Conservation (phyloP, 1,140 invertebrate species). For the Temnothorax nylanderi region DNA sequence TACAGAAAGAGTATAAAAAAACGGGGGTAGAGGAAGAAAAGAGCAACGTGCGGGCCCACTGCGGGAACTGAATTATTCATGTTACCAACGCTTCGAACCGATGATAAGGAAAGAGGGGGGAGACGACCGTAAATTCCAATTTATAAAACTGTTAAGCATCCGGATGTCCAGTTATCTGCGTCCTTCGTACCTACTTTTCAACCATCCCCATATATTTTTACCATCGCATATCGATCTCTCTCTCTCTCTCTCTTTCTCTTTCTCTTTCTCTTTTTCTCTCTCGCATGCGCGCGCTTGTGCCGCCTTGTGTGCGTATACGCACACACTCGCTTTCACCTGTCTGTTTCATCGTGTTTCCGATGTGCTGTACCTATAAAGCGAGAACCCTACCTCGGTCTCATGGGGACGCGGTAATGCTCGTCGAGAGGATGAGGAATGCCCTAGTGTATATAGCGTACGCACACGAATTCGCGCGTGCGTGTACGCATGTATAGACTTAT, state of each 20-base stretch:
- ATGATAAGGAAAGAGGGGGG: conserved; percentile 65
- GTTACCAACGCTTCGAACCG: conserved; percentile 72
- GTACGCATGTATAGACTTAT: not conserved
- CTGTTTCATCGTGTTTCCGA: conserved; percentile 72
- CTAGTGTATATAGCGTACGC: conserved; percentile 53
- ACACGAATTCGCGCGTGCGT: not conserved
- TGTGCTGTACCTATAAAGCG: conserved; percentile 72
- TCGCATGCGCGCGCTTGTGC: not conserved
- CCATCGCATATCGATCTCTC: conserved; percentile 68
- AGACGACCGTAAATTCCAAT: conserved; percentile 77
- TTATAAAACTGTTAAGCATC: conserved; percentile 79
- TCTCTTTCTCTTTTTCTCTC: conserved; percentile 58
- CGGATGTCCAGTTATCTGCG: conserved; percentile 62
- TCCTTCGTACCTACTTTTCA: conserved; percentile 63
- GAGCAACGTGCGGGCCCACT: conserved; percentile 52
- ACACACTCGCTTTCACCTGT: conserved; percentile 75
- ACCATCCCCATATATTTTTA: conserved; percentile 60
- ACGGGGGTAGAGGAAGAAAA: conserved; percentile 2
- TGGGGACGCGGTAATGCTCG: conserved; percentile 72
- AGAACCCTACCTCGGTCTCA: conserved; percentile 69
- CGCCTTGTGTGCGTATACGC: conserved; percentile 56
- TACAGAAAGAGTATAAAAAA: conserved; percentile 62
- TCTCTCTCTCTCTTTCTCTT: conserved; percentile 50
- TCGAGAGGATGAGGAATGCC: conserved; percentile 72
- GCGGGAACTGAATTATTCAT: conserved; percentile 79